These are phyloP conservation scores for Speoplatyrhinus poulsoni DNA, from an alignment of 2,113 vertebrate species.

Conservation along the genomic window DNA sequence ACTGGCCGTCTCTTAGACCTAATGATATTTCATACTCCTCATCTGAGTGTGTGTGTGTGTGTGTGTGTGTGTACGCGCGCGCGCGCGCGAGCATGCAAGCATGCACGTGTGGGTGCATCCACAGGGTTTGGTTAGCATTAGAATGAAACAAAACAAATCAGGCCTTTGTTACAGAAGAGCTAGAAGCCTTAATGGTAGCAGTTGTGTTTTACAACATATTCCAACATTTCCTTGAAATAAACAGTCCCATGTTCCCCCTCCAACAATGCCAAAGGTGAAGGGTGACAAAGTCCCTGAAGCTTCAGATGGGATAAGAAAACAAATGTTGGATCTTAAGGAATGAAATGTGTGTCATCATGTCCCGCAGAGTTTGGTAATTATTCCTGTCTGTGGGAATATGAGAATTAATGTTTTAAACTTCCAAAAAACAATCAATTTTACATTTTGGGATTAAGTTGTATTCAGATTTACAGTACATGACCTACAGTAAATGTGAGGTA, in stretches of 20 bases:
- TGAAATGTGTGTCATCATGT: slow-evolving; percentile 24
- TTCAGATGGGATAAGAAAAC: slow-evolving; percentile 31
- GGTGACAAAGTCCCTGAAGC: slow-evolving; percentile 15
- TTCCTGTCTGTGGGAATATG: background rate
- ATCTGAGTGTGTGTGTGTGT: slow-evolving; percentile 4
- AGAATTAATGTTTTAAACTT: background rate
- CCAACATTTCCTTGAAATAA: slow-evolving; percentile 24
- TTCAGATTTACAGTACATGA: too few relatives aligned
- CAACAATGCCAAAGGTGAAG: slow-evolving; percentile 22
- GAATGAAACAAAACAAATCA: slow-evolving; percentile 31
- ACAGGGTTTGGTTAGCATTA: background rate
- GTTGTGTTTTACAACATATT: slow-evolving; percentile 19
- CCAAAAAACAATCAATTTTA: background rate
- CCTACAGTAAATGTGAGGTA: too few relatives aligned
- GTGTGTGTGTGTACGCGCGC: slow-evolving; percentile 6
- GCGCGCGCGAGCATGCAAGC: slow-evolving; percentile 3
- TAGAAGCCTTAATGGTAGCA: slow-evolving; percentile 23
- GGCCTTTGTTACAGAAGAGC: slow-evolving; percentile 44
- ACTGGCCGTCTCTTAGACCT: background rate
- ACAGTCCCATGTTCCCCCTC: slow-evolving; percentile 19
- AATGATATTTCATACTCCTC: slow-evolving; percentile 21
- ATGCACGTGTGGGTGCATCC: background rate
- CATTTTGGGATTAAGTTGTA: background rate
- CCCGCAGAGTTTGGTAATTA: slow-evolving; percentile 2
- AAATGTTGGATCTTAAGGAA: slow-evolving; percentile 20